Base-by-base conservation (phyloP, 2,797 vertebrate genomes). In the Loris lydekkerianus region DNA sequence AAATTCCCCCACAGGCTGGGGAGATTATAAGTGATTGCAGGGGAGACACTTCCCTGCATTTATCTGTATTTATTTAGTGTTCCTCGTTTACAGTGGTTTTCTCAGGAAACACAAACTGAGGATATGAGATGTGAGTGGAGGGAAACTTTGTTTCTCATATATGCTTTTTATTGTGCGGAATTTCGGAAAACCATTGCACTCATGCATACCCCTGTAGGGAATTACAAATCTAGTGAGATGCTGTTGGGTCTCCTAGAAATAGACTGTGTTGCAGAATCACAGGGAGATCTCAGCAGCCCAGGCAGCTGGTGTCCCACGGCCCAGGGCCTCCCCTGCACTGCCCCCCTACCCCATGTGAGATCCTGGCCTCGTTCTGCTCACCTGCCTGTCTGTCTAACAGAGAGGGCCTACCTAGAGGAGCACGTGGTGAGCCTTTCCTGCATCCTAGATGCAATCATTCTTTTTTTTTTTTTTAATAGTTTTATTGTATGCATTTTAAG, bases 381-480 rank as follows among this genome's bases (percentile, higher is more conserved):
- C 43, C 56, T 61, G 73, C 40, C 67, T 34, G 29, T 23, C 56
- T 56, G 7, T 15, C 21, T 3, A 20, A 23, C 11, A 6, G 17
- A 27, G 10, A 9, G 17, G 3, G 60, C n/a, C 49, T 10, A 34
- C 25, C 49, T 53, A 14, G 14, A 1, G 14, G 49, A 53, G 49
- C 34, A 29, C 27, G 31, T 2, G 21, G 23, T 0, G 1, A 77
- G 75, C 3, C 4, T 7, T 21, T 49, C 0, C 0, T 40, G 46
- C 73, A 75, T 49, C 29, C n/a, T 7, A n/a, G 7, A 23, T 37
- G 4, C 3, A 27, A 58, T 31, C 27, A 37, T n/a, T 46, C 14
- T 17, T 61, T 29, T 9, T 14, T 23, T 27, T 67, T 34, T 29
- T 10, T 18, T n/a, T 23, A 3, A 40, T 40, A 40, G 40, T 40